Base-by-base conservation (phyloP, 2,888 invertebrate genomes). In the Pristionchus entomophagus region DNA sequence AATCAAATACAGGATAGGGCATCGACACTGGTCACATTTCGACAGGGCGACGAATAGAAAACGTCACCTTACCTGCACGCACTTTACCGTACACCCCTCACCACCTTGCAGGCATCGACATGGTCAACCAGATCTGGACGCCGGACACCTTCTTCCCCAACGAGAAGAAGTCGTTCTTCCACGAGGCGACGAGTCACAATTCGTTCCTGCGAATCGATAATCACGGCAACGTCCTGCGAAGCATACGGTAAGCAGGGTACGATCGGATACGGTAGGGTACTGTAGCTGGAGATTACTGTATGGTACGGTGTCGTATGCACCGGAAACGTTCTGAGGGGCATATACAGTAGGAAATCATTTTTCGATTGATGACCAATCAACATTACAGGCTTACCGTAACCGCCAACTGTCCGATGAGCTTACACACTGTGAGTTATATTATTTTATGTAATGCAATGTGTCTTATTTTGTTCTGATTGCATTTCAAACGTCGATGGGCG, bases 101-200 rank as follows among this genome's bases (percentile, higher is more conserved):
- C 19, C 87, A 87, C n/a, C n/a, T 89, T 69, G 86, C 87, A 86
- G 93, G 93, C 41, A 92, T 93, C 59, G 93, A 93, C 78, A 93
- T 93, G 93, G 92, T 92, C 12, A 90, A 93, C 80, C 88, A 88
- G 14, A 93, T 93, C 86, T 93, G 93, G 93, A 91, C 91, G 19
- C 93, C 93, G n/a, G 93, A 93, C 86, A 93, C 93, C 12, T 93
- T 93, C 86, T 92, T 93, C 84, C 92, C 92, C 53, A 93, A 93
- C 86, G 93, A 93, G 88, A 93, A 93, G 87, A 91, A 92, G 78
- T 92, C 92, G 17, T 93, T 92, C 86, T 93, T 93, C 86, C 93
- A 93, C 82, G 92, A 93, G 82, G 92, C 93, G 3, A 93, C 93
- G 17, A 92, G 93, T 2, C 93, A 93, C 86, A 93, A 93, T 86